These are phyloP conservation scores for Phaedon cochleariae DNA, from an alignment of 2,888 invertebrate genomes.

Conservation along the genomic window DNA sequence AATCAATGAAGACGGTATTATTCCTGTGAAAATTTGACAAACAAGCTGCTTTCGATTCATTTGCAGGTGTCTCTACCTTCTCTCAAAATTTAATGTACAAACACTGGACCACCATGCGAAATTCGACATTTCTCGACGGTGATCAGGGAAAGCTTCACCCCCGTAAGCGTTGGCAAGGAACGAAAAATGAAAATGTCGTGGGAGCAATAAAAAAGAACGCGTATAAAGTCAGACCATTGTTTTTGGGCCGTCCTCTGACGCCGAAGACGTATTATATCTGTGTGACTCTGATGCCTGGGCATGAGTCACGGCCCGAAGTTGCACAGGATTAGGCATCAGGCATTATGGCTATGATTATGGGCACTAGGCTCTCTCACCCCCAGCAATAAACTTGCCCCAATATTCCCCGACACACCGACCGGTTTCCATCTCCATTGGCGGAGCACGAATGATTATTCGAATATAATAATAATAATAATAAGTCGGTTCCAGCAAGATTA, in stretches of 20 bases:
- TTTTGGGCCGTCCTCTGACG: slow-evolving; percentile 16
- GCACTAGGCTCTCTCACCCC: no score
- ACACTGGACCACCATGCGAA: no score
- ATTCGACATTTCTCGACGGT: no score
- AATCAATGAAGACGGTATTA: no score
- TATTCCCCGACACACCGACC: neutral
- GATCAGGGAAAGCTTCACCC: no score
- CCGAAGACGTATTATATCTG: neutral
- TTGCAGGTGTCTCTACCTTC: no score
- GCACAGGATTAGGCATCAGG: slow-evolving; percentile 42
- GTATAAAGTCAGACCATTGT: slow-evolving; percentile 23
- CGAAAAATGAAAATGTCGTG: slow-evolving; percentile 2
- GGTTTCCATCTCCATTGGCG: neutral
- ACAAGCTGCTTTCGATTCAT: no score
- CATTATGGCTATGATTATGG: no score
- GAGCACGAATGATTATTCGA: neutral
- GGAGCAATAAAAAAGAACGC: slow-evolving; percentile 24
- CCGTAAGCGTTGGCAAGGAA: neutral
- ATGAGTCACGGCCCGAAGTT: slow-evolving; percentile 38
- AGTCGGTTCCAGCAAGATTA: no score
- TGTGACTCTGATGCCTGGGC: slow-evolving; percentile 14
- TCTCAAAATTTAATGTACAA: no score
- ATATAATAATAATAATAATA: no score
- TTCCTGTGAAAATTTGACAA: no score
- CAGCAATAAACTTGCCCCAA: slow-evolving; percentile 37